Base-by-base conservation (phyloP, 2,797 vertebrate genomes). In the Phrynocephalus forsythii region DNA sequence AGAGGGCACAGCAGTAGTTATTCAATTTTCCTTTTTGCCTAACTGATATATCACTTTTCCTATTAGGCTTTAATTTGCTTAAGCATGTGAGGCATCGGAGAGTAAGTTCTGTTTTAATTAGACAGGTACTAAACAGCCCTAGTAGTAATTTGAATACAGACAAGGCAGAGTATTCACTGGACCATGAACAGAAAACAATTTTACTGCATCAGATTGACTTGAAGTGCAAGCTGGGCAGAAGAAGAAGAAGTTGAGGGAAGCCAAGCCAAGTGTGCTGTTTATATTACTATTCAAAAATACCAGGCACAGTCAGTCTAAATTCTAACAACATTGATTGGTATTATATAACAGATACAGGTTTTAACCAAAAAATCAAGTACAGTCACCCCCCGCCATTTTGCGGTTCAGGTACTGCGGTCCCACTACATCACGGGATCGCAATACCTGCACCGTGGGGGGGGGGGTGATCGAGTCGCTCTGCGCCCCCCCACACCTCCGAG, bases 91-190 rank as follows among this genome's bases (percentile, higher is more conserved):
- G 90, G 92, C 94, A 94, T 94, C 91, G 94, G 91, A 92, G 94
- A 96, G 88, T 88, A 86, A 94, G 86, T 95, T 94, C 91, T 93
- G 82, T 92, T 96, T 96, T 96, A 95, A 96, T 96, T 96, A 95
- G 93, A 94, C 93, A 95, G 92, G 91, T 95, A 94, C 91, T 94
- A 95, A 96, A 94, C 79, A 94, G 85, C 91, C 48, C 94, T 92
- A 83, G 91, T 94, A 91, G 86, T 80, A 93, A 94, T 94, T 95
- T 96, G 93, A 95, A 94, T 92, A 92, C 91, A 95, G 93, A 94
- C 91, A 95, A 95, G 92, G 52, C 90, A 13, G 86, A 93, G 79
- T 92, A 90, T 88, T 96, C 93, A 92, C 82, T 94, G 90, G 93
- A 93, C 93, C 91, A 69, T 92, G 94, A 95, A 94, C 85, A 94